Conservation (phyloP, 2,888 invertebrate species). For the Achlya flavicornis region DNA sequence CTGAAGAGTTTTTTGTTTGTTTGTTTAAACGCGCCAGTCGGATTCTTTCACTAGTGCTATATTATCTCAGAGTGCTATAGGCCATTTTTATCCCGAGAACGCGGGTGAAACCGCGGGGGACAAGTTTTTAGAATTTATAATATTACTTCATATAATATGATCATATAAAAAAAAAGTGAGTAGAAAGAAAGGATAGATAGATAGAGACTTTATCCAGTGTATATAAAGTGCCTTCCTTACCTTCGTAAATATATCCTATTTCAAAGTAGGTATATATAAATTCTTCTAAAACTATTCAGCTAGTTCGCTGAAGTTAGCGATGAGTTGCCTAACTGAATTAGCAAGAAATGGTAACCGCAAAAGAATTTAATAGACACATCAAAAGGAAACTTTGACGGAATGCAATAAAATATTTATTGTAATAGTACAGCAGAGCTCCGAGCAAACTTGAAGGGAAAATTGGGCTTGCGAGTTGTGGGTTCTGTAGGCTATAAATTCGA, state of each 20-base stretch:
- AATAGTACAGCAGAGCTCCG: constrained; percentile 38
- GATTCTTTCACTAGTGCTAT: too few species aligned
- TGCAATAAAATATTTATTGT: constrained; percentile 55
- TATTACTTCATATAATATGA: too few species aligned
- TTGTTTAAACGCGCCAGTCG: too few species aligned
- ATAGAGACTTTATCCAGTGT: too few species aligned
- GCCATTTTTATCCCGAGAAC: too few species aligned
- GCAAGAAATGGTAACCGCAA: constrained; percentile 43
- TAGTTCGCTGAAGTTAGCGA: constrained; percentile 10
- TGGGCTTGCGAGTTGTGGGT: neutral
- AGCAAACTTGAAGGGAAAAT: constrained; percentile 33
- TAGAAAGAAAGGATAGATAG: too few species aligned
- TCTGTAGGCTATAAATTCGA: neutral
- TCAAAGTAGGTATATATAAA: constrained; percentile 32
- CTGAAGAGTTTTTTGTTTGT: too few species aligned
- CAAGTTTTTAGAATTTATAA: too few species aligned
- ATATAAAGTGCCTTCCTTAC: constrained; percentile 21
- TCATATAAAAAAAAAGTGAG: too few species aligned
- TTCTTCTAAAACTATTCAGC: constrained; percentile 3
- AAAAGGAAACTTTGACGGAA: constrained; percentile 51
- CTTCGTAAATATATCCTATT: constrained; percentile 37
- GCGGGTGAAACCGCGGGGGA: too few species aligned
- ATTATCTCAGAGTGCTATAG: too few species aligned
- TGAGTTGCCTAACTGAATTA: constrained; percentile 16
- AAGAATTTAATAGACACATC: constrained; percentile 69